phyloP scores from a whole-genome alignment of 2,797 vertebrate species.

The Pseudochaenichthys georgianus region DNA sequence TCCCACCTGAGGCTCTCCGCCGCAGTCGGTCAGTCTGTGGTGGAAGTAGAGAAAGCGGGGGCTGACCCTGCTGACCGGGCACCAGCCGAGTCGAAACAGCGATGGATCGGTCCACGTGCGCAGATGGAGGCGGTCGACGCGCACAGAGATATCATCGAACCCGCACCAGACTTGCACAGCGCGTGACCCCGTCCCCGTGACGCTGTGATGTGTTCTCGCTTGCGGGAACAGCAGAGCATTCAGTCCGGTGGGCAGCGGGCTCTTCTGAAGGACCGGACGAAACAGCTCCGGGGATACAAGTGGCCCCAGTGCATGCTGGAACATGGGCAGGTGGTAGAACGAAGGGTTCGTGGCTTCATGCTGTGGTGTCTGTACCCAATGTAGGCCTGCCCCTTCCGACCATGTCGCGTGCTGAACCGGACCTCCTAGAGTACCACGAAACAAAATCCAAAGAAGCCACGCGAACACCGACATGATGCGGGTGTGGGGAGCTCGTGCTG shows the following conservation, averaged over 20 bases:
- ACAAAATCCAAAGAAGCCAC: slow-evolving; percentile 42
- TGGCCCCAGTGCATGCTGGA: slow-evolving; percentile 50
- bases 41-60: slow-evolving; percentile 66
- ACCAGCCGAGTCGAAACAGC: slow-evolving; percentile 68
- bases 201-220: background rate
- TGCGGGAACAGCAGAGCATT: slow-evolving; percentile 55
- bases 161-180: slow-evolving; percentile 76
- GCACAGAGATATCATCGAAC: slow-evolving; percentile 51
- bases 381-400: background rate
- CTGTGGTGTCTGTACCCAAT: accelerated
- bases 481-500: background rate
- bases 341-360: background rate
- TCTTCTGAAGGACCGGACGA: slow-evolving; percentile 29
- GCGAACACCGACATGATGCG: slow-evolving; percentile 38
- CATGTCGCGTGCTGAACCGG: slow-evolving; percentile 12
- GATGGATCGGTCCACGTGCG: slow-evolving; percentile 38
- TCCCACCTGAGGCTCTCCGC: slow-evolving; percentile 50
- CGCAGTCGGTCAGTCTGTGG: slow-evolving; percentile 63
- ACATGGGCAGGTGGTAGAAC: slow-evolving; percentile 69
- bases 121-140: slow-evolving; percentile 61
- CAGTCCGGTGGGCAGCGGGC: slow-evolving; percentile 52
- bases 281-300: slow-evolving; percentile 57
- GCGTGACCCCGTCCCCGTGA: background rate
- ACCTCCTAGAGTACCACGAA: slow-evolving; percentile 21
- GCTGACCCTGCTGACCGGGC: slow-evolving; percentile 40